Conservation (phyloP, 2,888 invertebrate genomes). For the Ormyrus thymus region DNA sequence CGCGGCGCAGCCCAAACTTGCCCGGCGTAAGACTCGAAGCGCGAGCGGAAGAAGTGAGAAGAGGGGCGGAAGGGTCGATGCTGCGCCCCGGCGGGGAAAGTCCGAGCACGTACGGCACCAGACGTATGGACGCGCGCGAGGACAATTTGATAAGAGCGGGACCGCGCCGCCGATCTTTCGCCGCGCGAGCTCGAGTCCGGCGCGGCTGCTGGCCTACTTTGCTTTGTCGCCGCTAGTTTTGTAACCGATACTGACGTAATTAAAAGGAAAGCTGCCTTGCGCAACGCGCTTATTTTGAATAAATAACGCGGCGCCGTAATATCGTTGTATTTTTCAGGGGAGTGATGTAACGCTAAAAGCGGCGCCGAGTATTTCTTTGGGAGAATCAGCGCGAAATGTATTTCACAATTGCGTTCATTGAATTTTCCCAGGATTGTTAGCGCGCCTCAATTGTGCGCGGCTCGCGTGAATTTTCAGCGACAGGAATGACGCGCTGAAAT, state of each 20-base stretch:
- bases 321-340: too few species aligned
- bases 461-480: slow-evolving; percentile 59
- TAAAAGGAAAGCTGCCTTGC: too few species aligned
- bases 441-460: slow-evolving; percentile 37
- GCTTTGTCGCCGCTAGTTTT: slow-evolving; percentile 2
- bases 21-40: too few species aligned
- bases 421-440: slow-evolving; percentile 52
- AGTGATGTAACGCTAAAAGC: not conserved
- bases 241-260: not conserved
- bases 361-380: not conserved
- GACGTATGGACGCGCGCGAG: not conserved
- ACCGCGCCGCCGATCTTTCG: slow-evolving; percentile 16
- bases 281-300: too few species aligned
- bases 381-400: slow-evolving; percentile 6
- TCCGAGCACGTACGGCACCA: not conserved
- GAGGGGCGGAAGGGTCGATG: too few species aligned
- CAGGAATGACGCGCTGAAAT: slow-evolving; percentile 70
- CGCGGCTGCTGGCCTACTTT: slow-evolving; percentile 8
- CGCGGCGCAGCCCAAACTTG: too few species aligned
- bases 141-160: slow-evolving; percentile 5
- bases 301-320: too few species aligned
- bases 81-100: too few species aligned
- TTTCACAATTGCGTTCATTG: slow-evolving; percentile 43
- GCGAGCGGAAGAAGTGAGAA: too few species aligned
- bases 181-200: not conserved